Base-by-base conservation (phyloP, 2,797 vertebrate species). In the Gymnoscopelus braueri region DNA sequence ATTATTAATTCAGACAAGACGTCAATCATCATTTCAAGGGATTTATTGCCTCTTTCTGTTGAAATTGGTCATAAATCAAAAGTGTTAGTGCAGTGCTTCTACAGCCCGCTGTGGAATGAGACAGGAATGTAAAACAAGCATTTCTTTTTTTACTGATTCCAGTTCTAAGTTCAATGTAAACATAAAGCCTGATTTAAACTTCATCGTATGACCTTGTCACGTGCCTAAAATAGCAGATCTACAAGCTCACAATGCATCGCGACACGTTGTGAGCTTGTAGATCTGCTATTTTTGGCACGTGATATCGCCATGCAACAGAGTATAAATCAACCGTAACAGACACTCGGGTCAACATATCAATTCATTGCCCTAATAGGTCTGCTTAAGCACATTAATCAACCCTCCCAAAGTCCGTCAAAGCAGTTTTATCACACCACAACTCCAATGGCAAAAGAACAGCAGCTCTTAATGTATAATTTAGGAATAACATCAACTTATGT, bases 11-110 rank as follows among this genome's bases (percentile, higher is more conserved):
- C 8, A 44, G 9, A 39, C 35, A 39, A 44, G 39, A 44, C 39
- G 9, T 44, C 0, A 0, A 10, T 0, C 52, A 19, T 79, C 69
- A 70, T 79, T 77, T 84, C 3, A 77, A 84, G 82, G 84, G 67
- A 81, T 90, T 88, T 88, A 88, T 90, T 89, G 77, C 77, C 79
- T 75, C 80, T 72, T 79, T 78, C 72, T 86, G 72, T 35, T 78
- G 74, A 66, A 85, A 79, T 62, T 80, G 77, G 66, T 87, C 84
- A 77, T 50, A 81, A 84, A 75, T 87, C 81, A 84, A 74, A 77
- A 70, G 65, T 75, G 74, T 85, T 83, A 82, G 74, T 86, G 64
- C 67, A 58, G 74, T 71, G 69, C 74, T 64, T 80, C 78, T 64
- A 81, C 79, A 87, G 69, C 66, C 77, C 57, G 39, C 39, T 57